Base-by-base conservation (phyloP, 1,140 invertebrate genomes). In the Hirudo medicinalis region DNA sequence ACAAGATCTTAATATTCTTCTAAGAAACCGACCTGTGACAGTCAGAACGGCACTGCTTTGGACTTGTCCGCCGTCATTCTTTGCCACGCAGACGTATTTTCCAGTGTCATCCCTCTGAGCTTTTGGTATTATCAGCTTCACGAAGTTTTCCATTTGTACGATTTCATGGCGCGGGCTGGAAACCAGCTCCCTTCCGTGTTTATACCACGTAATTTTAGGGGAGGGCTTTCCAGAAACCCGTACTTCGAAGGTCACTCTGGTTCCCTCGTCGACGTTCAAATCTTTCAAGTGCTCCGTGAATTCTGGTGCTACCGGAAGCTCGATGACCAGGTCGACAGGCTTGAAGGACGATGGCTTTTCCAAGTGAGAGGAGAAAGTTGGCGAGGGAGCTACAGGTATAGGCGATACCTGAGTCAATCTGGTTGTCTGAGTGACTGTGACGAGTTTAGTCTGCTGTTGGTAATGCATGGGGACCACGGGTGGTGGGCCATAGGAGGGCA, bases 61-160 rank as follows among this genome's bases (percentile, higher is more conserved):
- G 0, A 69, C 73, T 29, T 71, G 57, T 27, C 75, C 75, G 57
- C 74, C 75, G 20, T 73, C 71, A 63, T 74, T 75, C 63, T 69
- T 68, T 13, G 74, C 75, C 27, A 69, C 40, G 53, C 72, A 73
- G 29, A 86, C 85, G 66, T 89, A 83, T 69, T 84, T 85, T 60
- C 89, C 89, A 55, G 81, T 80, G 74, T 84, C 81, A 75, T 82
- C 80, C 22, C 70, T 66, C 40, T 68, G 68, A 36, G 71, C 73
- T 22, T 74, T 66, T 19, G 70, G 70, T 36, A 74, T 74, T 92
- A 60, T 92, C 53, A 75, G 43, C 19, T 43, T 73, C 2, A 81
- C 79, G 32, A 79, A 76, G 9, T 77, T 76, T 53, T 79, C 75
- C 55, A 71, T 74, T 75, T 80, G 80, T 8, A 77, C 76, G 57